Evolutionary conservation across 2,888 invertebrate genomes (phyloP), one percentile per base, ranked within the genome.

Genomic region (Nephrotoma guestfalica): DNA sequence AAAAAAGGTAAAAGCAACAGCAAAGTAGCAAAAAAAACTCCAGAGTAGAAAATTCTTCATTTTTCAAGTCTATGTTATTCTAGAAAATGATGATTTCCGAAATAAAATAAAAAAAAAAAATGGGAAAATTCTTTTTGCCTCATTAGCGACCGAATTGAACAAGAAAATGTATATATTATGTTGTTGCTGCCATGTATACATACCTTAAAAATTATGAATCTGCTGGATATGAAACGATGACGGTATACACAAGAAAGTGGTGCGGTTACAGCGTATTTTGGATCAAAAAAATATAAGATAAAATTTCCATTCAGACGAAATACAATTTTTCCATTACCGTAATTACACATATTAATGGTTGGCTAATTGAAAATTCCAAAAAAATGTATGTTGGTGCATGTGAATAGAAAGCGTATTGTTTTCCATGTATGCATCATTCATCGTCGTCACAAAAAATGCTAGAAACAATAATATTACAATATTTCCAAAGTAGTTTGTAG

Each of bases 71-170:
- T 71, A 71, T 71, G 71, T 71, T 71, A 71, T 71, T 71, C 71
- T 71, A 71, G 71, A 71, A 71, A 71, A 71, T 71, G 71, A 43
- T 85, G 85, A 43, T 85, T 85, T 85, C 85, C 85, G 85, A 85
- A 43, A 43, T 42, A 43, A 30, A 30, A 30, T 15, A 57, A 57
- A 43, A 43, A 43, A 42, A 42, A 57, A 57, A 57, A 57, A 57
- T 57, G 18, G 71, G 30, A 71, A 71, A 71, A 71, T 43, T 85
- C 85, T 43, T 85, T 85, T 85, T 42, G 85, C 85, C 85, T 85
- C 85, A 85, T 85, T 85, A 85, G 85, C 85, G 85, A 85, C 85
- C 85, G 85, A 85, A 85, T 85, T 85, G 71, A 71, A 71, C 71
- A 71, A 71, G 71, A 71, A 71, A 71, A 71, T 71, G 30, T 71